Evolutionary conservation across 2,888 invertebrate genomes (phyloP).

Genomic region (Xestia ashworthii): DNA sequence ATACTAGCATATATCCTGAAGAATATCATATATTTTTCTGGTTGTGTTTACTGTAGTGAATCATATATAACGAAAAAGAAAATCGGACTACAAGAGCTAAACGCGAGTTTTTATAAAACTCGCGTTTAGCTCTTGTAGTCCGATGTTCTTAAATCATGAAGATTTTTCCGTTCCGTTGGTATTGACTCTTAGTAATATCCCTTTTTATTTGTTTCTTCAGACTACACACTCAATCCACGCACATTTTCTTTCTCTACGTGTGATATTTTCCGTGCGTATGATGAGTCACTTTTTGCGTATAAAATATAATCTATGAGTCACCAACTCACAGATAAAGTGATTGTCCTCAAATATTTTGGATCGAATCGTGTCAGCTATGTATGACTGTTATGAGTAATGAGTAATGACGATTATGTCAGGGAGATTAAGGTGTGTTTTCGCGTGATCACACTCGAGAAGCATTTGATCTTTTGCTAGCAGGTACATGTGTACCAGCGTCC

Average conservation of each 20-base stretch:
- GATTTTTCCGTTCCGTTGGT: background rate
- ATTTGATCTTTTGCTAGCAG: background rate
- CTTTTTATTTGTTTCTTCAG: background rate
- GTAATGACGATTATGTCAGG: background rate
- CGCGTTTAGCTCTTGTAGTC: too few relatives aligned
- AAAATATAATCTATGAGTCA: background rate
- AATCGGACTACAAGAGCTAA: too few relatives aligned
- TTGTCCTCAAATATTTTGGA: background rate
- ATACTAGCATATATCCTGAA: too few relatives aligned
- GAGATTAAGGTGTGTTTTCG: background rate
- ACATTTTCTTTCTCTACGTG: background rate
- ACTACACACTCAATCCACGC: background rate
- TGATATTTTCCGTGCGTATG: background rate
- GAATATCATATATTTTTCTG: too few relatives aligned
- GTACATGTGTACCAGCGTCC: too few relatives aligned
- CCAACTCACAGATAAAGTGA: conserved; percentile 4
- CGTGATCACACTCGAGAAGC: background rate
- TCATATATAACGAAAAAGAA: too few relatives aligned
- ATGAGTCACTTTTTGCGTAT: conserved; percentile 6
- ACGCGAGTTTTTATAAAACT: too few relatives aligned
- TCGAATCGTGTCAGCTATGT: background rate
- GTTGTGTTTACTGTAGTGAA: too few relatives aligned
- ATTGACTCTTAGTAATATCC: background rate
- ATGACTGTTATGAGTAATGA: background rate
- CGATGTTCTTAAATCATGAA: too few relatives aligned